These are phyloP conservation scores for Rugalucina vietnamica DNA, from an alignment of 2,888 invertebrate species.

Conservation along the genomic window DNA sequence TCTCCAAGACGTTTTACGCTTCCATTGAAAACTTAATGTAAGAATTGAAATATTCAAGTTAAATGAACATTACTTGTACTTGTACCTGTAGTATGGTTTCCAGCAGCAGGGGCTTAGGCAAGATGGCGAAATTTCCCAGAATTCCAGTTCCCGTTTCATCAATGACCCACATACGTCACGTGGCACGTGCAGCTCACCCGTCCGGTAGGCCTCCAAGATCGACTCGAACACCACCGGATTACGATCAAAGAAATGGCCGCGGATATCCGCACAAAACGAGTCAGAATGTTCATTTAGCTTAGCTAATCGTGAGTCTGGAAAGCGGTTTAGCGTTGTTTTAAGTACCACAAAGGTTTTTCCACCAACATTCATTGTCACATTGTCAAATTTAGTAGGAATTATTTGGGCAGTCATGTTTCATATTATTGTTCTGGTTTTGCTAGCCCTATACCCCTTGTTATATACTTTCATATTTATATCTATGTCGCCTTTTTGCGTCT, in stretches of 20 bases:
- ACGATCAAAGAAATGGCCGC: slow-evolving; percentile 48
- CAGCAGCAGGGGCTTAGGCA: slow-evolving; percentile 46
- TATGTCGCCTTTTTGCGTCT: too few relatives aligned
- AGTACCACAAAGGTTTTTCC: slow-evolving; percentile 34
- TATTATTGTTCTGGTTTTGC: too few relatives aligned
- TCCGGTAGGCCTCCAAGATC: slow-evolving; percentile 40
- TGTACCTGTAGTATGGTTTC: slow-evolving; percentile 27
- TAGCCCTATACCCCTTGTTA: too few relatives aligned
- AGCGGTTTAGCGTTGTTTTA: slow-evolving; percentile 29
- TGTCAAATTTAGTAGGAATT: too few relatives aligned
- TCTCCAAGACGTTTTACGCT: too few relatives aligned
- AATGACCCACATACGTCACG: slow-evolving; percentile 35
- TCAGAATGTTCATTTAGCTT: slow-evolving; percentile 3
- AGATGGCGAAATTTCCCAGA: slow-evolving; percentile 36
- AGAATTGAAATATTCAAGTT: too few relatives aligned
- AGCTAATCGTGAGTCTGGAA: slow-evolving; percentile 33
- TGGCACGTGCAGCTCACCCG: slow-evolving; percentile 42
- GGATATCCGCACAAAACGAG: not conserved
- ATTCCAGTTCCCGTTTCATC: slow-evolving; percentile 41
- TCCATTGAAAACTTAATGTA: too few relatives aligned
- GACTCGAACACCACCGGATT: slow-evolving; percentile 38
- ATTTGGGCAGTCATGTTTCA: too few relatives aligned
- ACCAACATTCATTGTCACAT: slow-evolving; percentile 44
- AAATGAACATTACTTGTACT: not conserved
- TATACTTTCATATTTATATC: too few relatives aligned